Evolutionary conservation across 2,888 invertebrate genomes (phyloP).

Genomic region (Nineta flava): DNA sequence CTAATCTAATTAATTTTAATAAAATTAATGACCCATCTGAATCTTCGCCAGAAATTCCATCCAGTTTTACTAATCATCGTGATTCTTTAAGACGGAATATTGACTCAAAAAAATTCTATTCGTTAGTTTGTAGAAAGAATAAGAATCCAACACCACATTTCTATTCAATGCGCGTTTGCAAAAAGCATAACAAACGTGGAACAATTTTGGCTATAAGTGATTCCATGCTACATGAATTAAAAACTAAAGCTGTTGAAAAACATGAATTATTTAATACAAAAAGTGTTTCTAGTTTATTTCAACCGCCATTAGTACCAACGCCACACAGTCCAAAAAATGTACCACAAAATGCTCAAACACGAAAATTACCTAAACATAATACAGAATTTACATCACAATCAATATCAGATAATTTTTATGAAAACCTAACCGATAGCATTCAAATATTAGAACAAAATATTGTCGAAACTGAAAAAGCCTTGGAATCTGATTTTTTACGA

Average conservation of each 20-base stretch:
- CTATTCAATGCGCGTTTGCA: constrained; percentile 19
- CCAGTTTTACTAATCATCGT: constrained; percentile 2
- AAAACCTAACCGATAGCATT: constrained; percentile 49
- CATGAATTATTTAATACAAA: not conserved
- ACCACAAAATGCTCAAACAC: constrained; percentile 3
- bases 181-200: constrained; percentile 22
- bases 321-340: not conserved
- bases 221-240: constrained; percentile 1
- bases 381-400: not conserved
- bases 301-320: constrained; percentile 6
- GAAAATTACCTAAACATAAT: not conserved
- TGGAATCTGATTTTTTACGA: constrained; percentile 17
- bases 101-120: constrained; percentile 20
- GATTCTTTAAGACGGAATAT: constrained; percentile 6
- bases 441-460: constrained; percentile 42
- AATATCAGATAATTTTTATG: constrained; percentile 27
- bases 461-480: constrained; percentile 19
- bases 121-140: constrained; percentile 16
- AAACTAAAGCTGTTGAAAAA: not conserved
- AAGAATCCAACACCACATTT: constrained; percentile 13
- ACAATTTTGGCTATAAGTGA: constrained; percentile 5
- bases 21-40: not conserved
- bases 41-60: not conserved
- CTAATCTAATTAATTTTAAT: not conserved
- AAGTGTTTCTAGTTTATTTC: not conserved